These are phyloP conservation scores for Bufo gargarizans DNA, from an alignment of 2,113 vertebrate species.

Conservation along the genomic window DNA sequence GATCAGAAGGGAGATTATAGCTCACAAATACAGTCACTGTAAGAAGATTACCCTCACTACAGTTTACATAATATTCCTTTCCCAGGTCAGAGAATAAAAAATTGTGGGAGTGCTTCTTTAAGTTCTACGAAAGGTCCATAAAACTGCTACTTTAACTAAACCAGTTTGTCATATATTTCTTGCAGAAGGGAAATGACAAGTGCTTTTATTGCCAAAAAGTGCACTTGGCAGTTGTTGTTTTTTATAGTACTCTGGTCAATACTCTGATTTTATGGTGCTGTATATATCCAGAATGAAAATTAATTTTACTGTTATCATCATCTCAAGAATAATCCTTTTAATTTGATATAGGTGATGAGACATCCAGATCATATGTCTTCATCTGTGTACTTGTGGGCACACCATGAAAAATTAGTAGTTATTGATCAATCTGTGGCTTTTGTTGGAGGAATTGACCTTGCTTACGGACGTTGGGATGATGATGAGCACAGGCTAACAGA, in stretches of 20 bases:
- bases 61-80: too few relatives aligned
- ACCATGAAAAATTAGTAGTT: slow-evolving; percentile 92
- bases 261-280: background rate
- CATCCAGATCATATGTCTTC: slow-evolving; percentile 95
- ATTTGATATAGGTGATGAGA: slow-evolving; percentile 86
- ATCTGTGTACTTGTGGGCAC: slow-evolving; percentile 93
- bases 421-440: slow-evolving; percentile 94
- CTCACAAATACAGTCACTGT: too few relatives aligned
- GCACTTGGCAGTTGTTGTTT: too few relatives aligned
- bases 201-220: background rate
- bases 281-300: background rate
- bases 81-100: too few relatives aligned
- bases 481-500: slow-evolving; percentile 89
- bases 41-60: too few relatives aligned
- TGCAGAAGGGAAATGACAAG: background rate
- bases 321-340: background rate
- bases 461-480: slow-evolving; percentile 96
- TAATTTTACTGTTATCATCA: background rate
- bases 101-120: too few relatives aligned
- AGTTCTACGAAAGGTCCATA: too few relatives aligned
- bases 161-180: too few relatives aligned
- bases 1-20: too few relatives aligned
- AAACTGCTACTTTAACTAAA: background rate
- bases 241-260: background rate
- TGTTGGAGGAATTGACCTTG: slow-evolving; percentile 92